Conservation (phyloP, 2,113 vertebrate species). For the Pungitius pungitius region DNA sequence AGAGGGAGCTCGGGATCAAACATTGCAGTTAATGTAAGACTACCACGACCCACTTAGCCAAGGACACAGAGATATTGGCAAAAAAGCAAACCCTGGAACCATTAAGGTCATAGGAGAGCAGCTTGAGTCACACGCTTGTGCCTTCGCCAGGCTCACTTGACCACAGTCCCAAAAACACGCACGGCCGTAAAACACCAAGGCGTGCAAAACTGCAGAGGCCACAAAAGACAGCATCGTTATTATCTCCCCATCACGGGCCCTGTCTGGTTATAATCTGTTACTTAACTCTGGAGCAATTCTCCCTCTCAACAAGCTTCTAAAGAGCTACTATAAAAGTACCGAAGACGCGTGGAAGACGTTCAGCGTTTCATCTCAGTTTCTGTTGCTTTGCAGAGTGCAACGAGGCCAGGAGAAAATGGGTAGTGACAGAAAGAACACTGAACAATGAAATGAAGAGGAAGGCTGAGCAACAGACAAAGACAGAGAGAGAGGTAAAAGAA, state of each 20-base stretch:
- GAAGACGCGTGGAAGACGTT: neutral
- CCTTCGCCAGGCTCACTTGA: slow-evolving; percentile 60
- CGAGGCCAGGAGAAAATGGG: neutral
- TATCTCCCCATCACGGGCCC: slow-evolving; percentile 65
- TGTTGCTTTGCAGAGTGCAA: neutral
- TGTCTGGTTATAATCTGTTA: slow-evolving; percentile 65
- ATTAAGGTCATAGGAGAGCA: slow-evolving; percentile 56
- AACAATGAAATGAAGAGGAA: slow-evolving; percentile 3
- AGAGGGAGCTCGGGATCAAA: neutral
- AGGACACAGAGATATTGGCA: neutral
- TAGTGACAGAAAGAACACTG: neutral
- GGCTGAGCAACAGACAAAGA: neutral
- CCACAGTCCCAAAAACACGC: slow-evolving; percentile 72
- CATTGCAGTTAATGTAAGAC: neutral
- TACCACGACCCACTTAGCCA: neutral
- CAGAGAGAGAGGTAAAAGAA: slow-evolving; percentile 36
- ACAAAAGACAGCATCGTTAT: slow-evolving; percentile 73
- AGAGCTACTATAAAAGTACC: slow-evolving; percentile 2
- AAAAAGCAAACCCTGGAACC: slow-evolving; percentile 43
- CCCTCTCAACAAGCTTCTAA: slow-evolving; percentile 31
- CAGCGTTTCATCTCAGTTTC: slow-evolving; percentile 7
- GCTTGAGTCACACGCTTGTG: slow-evolving; percentile 58
- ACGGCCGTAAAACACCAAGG: slow-evolving; percentile 65
- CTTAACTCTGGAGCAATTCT: slow-evolving; percentile 41
- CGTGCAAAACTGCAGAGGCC: slow-evolving; percentile 69